Conservation (phyloP, 2,113 vertebrate genomes). For the Stercorarius parasiticus region DNA sequence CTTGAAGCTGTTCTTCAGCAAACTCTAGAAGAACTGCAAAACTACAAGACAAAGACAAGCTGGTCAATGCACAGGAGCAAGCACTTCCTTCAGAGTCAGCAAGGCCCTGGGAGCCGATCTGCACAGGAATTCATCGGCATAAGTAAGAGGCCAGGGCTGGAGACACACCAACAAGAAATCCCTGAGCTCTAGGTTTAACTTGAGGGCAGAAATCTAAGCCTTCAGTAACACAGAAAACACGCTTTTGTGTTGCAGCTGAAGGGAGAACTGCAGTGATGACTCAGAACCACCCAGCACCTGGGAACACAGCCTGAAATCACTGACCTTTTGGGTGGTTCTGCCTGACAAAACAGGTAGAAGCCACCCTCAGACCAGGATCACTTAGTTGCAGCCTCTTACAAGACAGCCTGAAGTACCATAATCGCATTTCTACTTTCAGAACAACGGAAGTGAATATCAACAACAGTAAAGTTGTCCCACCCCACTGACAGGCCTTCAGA, state of each 20-base stretch:
- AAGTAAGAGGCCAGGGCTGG: fast-evolving
- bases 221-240: not conserved
- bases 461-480: not conserved
- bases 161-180: not conserved
- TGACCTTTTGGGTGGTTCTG: not conserved
- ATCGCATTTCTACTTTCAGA: not conserved
- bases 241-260: not conserved
- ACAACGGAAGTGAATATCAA: not conserved
- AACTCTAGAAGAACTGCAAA: constrained; percentile 94
- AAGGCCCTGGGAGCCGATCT: not conserved
- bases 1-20: constrained; percentile 92
- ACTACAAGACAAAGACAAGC: constrained; percentile 56
- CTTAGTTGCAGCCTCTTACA: not conserved
- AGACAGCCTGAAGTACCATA: not conserved
- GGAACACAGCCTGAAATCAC: not conserved
- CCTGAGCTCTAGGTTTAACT: not conserved
- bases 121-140: fast-evolving
- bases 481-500: not conserved
- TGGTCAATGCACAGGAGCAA: not conserved
- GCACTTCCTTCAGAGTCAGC: fast-evolving
- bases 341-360: not conserved
- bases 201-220: not conserved
- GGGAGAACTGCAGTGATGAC: not conserved
- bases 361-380: not conserved
- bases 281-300: not conserved